These are phyloP conservation scores for Empis livida DNA, from an alignment of 2,888 invertebrate species.

Conservation along the genomic window DNA sequence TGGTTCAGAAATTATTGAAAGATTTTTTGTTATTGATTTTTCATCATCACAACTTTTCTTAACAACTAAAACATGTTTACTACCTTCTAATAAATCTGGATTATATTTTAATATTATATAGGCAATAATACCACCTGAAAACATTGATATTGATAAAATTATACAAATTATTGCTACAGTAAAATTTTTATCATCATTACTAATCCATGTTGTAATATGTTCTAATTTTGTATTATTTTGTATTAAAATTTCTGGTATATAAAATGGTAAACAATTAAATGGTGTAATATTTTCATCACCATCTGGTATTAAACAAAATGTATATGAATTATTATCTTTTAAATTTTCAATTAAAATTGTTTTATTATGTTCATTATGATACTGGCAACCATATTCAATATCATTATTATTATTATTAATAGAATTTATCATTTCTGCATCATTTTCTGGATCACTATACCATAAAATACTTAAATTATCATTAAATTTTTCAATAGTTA, in stretches of 20 bases:
- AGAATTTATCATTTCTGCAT: too few species aligned
- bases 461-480: constrained; percentile 21
- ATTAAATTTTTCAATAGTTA: constrained; percentile 15
- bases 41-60: constrained; percentile 18
- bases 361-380: neutral
- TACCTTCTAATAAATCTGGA: constrained; percentile 26
- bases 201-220: constrained; percentile 16
- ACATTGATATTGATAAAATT: constrained; percentile 20
- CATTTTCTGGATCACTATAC: constrained; percentile 16
- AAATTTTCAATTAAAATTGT: constrained; percentile 18
- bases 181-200: constrained; percentile 20
- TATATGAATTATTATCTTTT: constrained; percentile 22
- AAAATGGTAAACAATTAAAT: constrained; percentile 25
- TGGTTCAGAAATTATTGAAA: too few species aligned
- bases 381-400: constrained; percentile 4
- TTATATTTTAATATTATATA: constrained; percentile 24
- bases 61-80: constrained; percentile 24
- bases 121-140: constrained; percentile 21
- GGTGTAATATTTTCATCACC: constrained; percentile 20
- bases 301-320: constrained; percentile 23
- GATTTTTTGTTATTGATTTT: neutral
- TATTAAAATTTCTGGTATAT: constrained; percentile 18
- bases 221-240: accelerated
- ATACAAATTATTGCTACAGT: constrained; percentile 24
- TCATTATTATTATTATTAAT: neutral